These are phyloP conservation scores for Ceratoteleas bidentatus DNA, from an alignment of 1,140 invertebrate species.

Conservation along the genomic window DNA sequence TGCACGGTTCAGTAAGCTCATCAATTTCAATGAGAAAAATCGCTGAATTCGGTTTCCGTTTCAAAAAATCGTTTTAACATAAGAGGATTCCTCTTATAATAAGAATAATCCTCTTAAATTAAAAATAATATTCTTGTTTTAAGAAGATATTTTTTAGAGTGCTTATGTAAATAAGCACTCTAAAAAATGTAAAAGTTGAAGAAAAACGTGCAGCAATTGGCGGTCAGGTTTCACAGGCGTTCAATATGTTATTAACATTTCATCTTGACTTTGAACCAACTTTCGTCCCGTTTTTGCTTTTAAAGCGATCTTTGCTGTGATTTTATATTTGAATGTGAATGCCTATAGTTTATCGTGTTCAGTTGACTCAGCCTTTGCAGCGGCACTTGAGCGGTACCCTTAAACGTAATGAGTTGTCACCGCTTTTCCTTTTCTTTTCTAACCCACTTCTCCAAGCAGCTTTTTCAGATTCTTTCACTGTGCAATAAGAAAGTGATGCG, in stretches of 20 bases:
- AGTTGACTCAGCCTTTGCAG: conserved; percentile 31
- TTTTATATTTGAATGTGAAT: conserved; percentile 51
- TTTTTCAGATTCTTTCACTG: conserved; percentile 39
- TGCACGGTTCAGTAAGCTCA: too few relatives aligned
- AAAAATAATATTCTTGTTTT: too few relatives aligned
- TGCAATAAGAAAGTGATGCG: conserved; percentile 46
- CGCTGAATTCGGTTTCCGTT: too few relatives aligned
- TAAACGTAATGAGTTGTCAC: conserved; percentile 61
- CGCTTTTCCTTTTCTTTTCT: conserved; percentile 36
- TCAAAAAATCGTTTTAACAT: too few relatives aligned
- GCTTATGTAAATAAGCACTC: too few relatives aligned
- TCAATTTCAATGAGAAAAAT: too few relatives aligned
- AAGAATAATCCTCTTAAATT: too few relatives aligned
- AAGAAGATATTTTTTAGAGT: too few relatives aligned
- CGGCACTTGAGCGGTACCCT: conserved; percentile 38
- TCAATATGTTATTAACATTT: conserved; percentile 21
- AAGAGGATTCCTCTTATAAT: too few relatives aligned
- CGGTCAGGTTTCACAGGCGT: not conserved
- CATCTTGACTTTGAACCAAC: conserved; percentile 28
- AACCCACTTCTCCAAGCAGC: conserved; percentile 26
- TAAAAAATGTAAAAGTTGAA: not conserved
- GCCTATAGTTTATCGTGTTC: conserved; percentile 41
- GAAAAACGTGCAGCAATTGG: not conserved
- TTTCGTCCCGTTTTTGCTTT: conserved; percentile 19
- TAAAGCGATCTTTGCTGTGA: conserved; percentile 31